A percentile compares a stretch with the other conserved stretches of the same genome.
These are phyloP conservation scores for Andrena minutula DNA, from an alignment of 2,888 invertebrate genomes.

Conservation along the genomic window DNA sequence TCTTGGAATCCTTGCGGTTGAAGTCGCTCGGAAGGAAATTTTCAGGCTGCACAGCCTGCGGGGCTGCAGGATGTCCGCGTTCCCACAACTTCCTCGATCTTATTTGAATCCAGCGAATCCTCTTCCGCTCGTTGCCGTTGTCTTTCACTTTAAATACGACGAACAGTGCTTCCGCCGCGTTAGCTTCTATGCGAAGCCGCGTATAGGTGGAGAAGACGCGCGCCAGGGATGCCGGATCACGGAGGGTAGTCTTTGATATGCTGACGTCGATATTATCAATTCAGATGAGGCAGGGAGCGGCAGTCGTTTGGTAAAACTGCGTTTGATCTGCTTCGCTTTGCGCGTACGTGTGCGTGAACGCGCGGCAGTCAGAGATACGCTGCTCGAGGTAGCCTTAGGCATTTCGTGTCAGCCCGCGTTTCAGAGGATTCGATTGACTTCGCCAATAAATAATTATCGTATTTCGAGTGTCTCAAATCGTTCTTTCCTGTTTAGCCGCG, in stretches of 20 bases:
- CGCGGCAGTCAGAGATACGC: slow-evolving; percentile 5
- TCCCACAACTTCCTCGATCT: slow-evolving; percentile 75
- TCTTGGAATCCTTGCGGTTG: slow-evolving; percentile 23
- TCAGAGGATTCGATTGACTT: slow-evolving; percentile 19
- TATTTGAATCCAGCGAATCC: slow-evolving; percentile 77
- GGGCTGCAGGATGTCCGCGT: slow-evolving; percentile 65
- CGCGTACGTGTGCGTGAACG: slow-evolving; percentile 38
- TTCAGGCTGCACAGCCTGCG: slow-evolving; percentile 24
- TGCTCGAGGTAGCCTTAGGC: slow-evolving; percentile 60
- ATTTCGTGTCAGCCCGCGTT: slow-evolving; percentile 54
- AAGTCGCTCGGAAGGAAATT: slow-evolving; percentile 47
- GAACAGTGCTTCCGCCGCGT: slow-evolving; percentile 52
- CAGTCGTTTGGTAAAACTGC: slow-evolving; percentile 83
- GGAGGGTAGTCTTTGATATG: slow-evolving; percentile 83
- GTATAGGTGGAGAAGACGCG: slow-evolving; percentile 51
- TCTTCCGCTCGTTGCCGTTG: slow-evolving; percentile 49
- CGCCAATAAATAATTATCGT: slow-evolving; percentile 15
- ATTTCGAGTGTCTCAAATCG: background rate
- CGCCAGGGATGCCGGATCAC: slow-evolving; percentile 52
- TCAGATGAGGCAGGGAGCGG: slow-evolving; percentile 81
- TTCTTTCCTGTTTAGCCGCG: background rate
- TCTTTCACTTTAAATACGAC: slow-evolving; percentile 68
- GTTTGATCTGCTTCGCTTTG: slow-evolving; percentile 83
- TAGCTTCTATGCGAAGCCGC: slow-evolving; percentile 40
- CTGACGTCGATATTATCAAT: slow-evolving; percentile 84